Evolutionary conservation across 2,797 vertebrate genomes (phyloP).

Genomic region (Telmatherina bonti): DNA sequence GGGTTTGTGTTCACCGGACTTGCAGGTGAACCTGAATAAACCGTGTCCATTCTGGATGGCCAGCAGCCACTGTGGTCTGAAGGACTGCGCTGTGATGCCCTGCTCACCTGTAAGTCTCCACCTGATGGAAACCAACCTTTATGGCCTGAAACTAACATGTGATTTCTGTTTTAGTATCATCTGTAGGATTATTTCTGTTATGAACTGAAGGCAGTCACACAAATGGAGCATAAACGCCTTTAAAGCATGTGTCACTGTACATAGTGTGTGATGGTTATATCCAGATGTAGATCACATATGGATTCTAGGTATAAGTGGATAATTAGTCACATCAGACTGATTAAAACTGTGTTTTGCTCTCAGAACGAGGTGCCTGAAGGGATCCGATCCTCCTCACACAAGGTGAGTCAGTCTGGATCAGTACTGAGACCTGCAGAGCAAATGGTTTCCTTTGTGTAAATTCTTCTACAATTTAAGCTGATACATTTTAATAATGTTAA

Average conservation of each 20-base stretch:
- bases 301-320: neutral
- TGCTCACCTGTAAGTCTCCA: slow-evolving; percentile 87
- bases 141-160: neutral
- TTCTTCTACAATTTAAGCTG: no score
- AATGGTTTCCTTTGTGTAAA: no score
- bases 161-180: neutral
- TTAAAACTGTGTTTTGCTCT: slow-evolving; percentile 21
- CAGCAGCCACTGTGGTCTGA: slow-evolving; percentile 87
- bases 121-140: neutral
- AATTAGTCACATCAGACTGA: slow-evolving; percentile 2
- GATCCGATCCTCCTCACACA: slow-evolving; percentile 83
- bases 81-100: slow-evolving; percentile 90
- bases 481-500: no score
- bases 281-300: neutral
- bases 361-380: slow-evolving; percentile 92
- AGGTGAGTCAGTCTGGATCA: slow-evolving; percentile 42
- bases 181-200: neutral
- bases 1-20: neutral
- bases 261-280: neutral
- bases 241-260: neutral
- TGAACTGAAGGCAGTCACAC: no score
- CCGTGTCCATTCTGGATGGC: slow-evolving; percentile 93
- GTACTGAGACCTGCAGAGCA: neutral
- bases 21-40: slow-evolving; percentile 91
- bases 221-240: no score